Evolutionary conservation across 2,888 invertebrate genomes (phyloP).

Genomic region (Drosophila emarginata): DNA sequence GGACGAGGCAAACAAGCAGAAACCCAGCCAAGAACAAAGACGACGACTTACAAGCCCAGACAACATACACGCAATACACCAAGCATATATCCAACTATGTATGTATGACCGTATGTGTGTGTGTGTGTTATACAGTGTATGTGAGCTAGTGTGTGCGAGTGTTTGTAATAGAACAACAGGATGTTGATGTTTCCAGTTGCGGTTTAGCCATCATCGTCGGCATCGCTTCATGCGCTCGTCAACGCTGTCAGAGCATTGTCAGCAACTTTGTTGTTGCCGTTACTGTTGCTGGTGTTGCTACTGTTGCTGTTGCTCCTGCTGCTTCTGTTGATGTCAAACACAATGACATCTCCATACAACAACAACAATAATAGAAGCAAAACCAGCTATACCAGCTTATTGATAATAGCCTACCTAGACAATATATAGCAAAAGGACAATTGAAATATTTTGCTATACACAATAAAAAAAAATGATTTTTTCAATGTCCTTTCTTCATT

Average conservation of each 20-base stretch:
- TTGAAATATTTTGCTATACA: not conserved
- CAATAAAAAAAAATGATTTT: no score
- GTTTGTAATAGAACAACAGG: slow-evolving; percentile 65
- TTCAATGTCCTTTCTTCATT: not conserved
- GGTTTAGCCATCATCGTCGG: slow-evolving; percentile 48
- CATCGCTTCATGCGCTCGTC: slow-evolving; percentile 58
- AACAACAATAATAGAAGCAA: slow-evolving; percentile 31
- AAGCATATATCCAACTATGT: not conserved
- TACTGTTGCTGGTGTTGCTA: slow-evolving; percentile 25
- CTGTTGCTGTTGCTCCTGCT: slow-evolving; percentile 11
- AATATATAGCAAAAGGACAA: slow-evolving; percentile 37
- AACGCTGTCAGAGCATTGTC: slow-evolving; percentile 68
- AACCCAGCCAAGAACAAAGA: slow-evolving; percentile 53
- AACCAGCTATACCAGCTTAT: slow-evolving; percentile 19
- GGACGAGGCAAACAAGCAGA: slow-evolving; percentile 64
- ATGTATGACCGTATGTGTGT: not conserved
- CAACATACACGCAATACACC: slow-evolving; percentile 15
- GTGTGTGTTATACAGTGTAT: slow-evolving; percentile 11
- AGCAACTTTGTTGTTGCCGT: slow-evolving; percentile 52
- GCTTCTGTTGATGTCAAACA: slow-evolving; percentile 33
- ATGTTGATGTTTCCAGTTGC: slow-evolving; percentile 64
- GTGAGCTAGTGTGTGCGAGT: slow-evolving; percentile 33
- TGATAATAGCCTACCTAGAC: slow-evolving; percentile 35
- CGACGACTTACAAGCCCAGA: slow-evolving; percentile 64
- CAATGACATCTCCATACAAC: slow-evolving; percentile 41